Conservation (phyloP, 2,113 vertebrate genomes). For the Bostrychus sinensis region DNA sequence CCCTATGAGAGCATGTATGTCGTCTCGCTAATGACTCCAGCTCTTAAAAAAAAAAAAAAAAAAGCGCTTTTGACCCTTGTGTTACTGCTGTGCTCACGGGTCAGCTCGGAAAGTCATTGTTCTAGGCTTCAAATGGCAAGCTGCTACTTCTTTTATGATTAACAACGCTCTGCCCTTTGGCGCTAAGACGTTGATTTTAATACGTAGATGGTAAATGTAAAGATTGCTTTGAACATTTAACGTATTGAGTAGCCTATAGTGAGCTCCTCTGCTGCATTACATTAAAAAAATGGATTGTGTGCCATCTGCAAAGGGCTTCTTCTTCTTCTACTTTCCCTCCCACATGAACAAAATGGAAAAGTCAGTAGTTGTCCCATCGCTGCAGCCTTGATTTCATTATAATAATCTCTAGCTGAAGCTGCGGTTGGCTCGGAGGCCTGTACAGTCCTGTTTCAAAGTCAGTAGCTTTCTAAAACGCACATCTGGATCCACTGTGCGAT, state of each 20-base stretch:
- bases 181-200: neutral
- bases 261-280: conserved; percentile 6
- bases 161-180: neutral
- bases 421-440: neutral
- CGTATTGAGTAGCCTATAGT: conserved; percentile 14
- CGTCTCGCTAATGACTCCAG: neutral
- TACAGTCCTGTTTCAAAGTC: conserved; percentile 5
- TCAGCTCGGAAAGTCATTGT: conserved; percentile 29
- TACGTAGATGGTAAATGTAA: conserved; percentile 17
- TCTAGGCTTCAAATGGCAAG: neutral
- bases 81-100: conserved; percentile 4
- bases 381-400: conserved; percentile 12
- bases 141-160: conserved; percentile 16
- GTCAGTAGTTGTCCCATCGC: neutral
- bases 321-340: neutral
- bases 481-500: conserved; percentile 36
- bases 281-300: conserved; percentile 10
- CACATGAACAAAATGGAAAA: neutral
- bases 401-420: conserved; percentile 3
- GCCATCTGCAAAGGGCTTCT: conserved; percentile 9
- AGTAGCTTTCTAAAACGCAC: conserved; percentile 6
- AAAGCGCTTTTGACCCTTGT: neutral
- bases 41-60: too few species aligned
- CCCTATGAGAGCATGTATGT: neutral
- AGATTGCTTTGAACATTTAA: conserved; percentile 3